Evolutionary conservation across 2,888 invertebrate genomes (phyloP).

Genomic region (Apantesis nais): DNA sequence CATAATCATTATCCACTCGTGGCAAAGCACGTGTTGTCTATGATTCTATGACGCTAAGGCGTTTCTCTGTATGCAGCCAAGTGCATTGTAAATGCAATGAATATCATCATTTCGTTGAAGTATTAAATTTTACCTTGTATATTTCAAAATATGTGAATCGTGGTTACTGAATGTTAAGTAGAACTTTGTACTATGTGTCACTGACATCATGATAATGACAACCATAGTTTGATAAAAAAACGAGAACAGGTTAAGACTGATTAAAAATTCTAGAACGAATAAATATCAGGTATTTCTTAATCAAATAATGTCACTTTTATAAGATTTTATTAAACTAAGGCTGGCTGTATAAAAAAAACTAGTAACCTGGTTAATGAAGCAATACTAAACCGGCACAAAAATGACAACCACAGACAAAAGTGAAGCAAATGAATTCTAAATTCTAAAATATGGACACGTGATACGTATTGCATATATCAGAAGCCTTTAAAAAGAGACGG

Average conservation of each 20-base stretch:
- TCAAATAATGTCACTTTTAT: not conserved
- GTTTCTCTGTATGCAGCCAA: constrained; percentile 26
- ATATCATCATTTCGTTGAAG: constrained; percentile 28
- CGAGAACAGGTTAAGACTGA: constrained; percentile 18
- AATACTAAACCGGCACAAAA: constrained; percentile 1
- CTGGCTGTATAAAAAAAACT: not conserved
- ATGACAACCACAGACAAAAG: constrained; percentile 11
- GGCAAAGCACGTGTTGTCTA: constrained; percentile 34
- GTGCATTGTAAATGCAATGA: constrained; percentile 29
- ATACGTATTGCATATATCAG: constrained; percentile 19
- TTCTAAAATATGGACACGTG: constrained; percentile 25
- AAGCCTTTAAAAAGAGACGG: constrained; percentile 24
- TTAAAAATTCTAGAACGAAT: constrained; percentile 15
- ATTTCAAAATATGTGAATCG: constrained; percentile 46
- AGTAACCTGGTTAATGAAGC: not conserved
- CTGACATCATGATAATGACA: constrained; percentile 41
- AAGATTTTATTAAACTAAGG: not conserved
- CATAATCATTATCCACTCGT: constrained; percentile 42
- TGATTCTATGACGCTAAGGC: constrained; percentile 34
- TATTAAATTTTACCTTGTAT: constrained; percentile 40
- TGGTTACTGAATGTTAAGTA: constrained; percentile 50
- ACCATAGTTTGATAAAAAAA: constrained; percentile 50
- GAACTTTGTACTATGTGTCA: constrained; percentile 59
- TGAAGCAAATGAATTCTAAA: constrained; percentile 21
- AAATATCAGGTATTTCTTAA: not conserved